Base-by-base conservation (phyloP, 2,888 invertebrate genomes). In the Brachylomia viminalis region DNA sequence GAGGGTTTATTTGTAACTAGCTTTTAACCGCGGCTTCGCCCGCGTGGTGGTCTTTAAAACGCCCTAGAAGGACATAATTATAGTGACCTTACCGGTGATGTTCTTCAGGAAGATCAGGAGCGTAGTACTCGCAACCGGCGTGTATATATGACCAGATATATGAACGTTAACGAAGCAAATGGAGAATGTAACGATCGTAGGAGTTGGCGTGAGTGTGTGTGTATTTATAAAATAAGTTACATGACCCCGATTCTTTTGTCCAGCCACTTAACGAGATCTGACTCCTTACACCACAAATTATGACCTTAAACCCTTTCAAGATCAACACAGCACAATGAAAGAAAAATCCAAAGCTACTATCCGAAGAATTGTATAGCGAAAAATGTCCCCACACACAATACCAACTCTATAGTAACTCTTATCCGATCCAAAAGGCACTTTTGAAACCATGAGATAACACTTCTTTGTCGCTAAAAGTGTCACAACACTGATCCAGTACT, bases 401-500 rank as follows among this genome's bases (percentile, higher is more conserved):
- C 17, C 13, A 20, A 30, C 30, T 10, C 10, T 27, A 67, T 67
- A 58, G 71, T 42, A 6, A 66, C 61, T 45, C 45, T 62, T 49
- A 71, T 64, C 56, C 6, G 75, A 75, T 33, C 10, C 4, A 45
- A 71, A 64, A 61, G 59, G 54, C 54, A 62, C 77, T 71, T 62
- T 8, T 38, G 30, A 47, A 42, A 56, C 67, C 27, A 23, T 17
- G 52, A 49, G 77, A 79, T 73, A 68, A 71, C 71, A 83, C 56
- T 78, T 62, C 59, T 67, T 47, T 52, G 15, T 45, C 72, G 66
- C 71, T 85, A 59, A 77, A 62, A 67, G 71, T 75, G 75, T 70
- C 71, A 66, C 72, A 79, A 65, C 61, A 68, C 52, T 72, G 73
- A 86, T 83, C 78, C 65, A 30, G 71, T 70, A 78, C 82, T 88